Base-by-base conservation (phyloP, 2,797 vertebrate species). In the Artibeus jamaicensis region DNA sequence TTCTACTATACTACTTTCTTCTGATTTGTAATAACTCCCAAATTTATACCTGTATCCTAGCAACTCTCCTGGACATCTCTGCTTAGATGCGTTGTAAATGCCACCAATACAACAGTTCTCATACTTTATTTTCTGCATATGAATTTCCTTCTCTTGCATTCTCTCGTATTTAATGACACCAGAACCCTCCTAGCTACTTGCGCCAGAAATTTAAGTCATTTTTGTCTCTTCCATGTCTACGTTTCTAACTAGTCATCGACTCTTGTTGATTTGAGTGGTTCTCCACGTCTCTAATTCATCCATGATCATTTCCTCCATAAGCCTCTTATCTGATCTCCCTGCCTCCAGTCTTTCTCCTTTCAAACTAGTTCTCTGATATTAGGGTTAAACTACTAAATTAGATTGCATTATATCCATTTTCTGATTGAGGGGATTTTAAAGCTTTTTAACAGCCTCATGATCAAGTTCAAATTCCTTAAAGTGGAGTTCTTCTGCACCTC, bases 351-450 rank as follows among this genome's bases (percentile, higher is more conserved):
- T 39, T 73, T 78, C 34, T 37, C 11, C 37, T 74, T 94, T 87
- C 34, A 55, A 90, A 90, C 39, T 59, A 42, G 29, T 77, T 86
- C 29, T 67, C 77, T 29, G 68, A 11, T 57, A 12, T 21, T 77
- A 29, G 22, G 37, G 46, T 73, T 68, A 67, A 92, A 87, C 37
- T 93, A 70, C 32, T 82, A 55, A 93, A 82, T 29, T 42, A 74
- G 67, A 86, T 8, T 53, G 4, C 32, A 70, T 44, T 95, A 59
- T 73, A 88, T 62, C 59, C 26, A 85, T 42, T 93, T 89, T 94
- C 89, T 94, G 44, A 18, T 86, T 86, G 76, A 94, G 86, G 50
- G 10, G 21, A 67, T 92, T 94, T 89, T 29, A 77, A 71, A 78
- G 59, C 21, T 87, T 86, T 85, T 73, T 65, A 92, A 89, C 22